Conservation (phyloP, 2,888 invertebrate genomes). For the Drosophila ustulata region DNA sequence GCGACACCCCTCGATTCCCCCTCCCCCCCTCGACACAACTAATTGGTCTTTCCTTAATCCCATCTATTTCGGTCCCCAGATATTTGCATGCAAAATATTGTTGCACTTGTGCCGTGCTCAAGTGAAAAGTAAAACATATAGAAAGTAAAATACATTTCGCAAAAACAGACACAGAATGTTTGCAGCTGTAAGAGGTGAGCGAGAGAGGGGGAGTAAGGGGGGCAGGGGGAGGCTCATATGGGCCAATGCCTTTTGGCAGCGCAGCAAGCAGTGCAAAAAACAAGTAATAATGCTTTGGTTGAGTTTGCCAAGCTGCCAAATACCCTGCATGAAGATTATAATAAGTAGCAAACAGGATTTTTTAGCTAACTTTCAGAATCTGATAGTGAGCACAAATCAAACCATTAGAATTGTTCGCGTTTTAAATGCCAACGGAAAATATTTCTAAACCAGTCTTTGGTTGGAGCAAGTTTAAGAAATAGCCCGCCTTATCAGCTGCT, state of each 20-base stretch:
- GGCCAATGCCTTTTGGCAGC: constrained; percentile 77
- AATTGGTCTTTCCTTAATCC: constrained; percentile 1
- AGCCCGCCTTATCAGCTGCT: not conserved
- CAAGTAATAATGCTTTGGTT: constrained; percentile 23
- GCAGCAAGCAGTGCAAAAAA: constrained; percentile 31
- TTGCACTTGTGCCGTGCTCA: constrained; percentile 4
- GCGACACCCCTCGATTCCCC: not conserved
- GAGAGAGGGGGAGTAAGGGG: not conserved
- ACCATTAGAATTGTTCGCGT: not conserved
- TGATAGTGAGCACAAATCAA: not conserved
- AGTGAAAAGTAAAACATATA: constrained; percentile 31
- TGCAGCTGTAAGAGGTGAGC: not conserved
- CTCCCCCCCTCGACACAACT: not conserved
- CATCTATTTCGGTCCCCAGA: constrained; percentile 2
- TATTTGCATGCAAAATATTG: constrained; percentile 9
- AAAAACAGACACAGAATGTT: constrained; percentile 32
- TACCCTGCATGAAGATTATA: constrained; percentile 19
- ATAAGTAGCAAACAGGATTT: too few species aligned
- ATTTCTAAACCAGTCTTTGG: not conserved
- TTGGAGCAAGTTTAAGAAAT: constrained; percentile 1
- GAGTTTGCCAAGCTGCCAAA: not conserved
- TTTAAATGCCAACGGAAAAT: not conserved
- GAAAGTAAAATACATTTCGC: constrained; percentile 47
- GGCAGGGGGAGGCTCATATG: constrained; percentile 19
- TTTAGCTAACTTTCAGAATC: not conserved